phyloP scores from a whole-genome alignment of 2,797 vertebrate species.

The Lithobates sylvaticus region DNA sequence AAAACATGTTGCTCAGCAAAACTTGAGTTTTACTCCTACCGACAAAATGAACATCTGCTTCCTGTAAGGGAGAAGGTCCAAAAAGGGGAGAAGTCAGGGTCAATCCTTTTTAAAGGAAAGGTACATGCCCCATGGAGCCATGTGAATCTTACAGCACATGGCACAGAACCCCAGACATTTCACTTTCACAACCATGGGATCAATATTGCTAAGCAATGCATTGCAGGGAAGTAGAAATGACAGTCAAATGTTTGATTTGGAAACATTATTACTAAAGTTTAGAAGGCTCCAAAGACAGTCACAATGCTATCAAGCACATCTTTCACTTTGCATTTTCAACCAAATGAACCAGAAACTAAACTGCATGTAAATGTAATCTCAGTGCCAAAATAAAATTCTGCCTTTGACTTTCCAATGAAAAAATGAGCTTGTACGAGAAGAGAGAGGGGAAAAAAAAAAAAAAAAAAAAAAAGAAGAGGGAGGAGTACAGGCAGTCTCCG shows the following conservation, averaged over 20 bases:
- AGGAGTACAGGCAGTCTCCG: background rate
- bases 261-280: constrained; percentile 83
- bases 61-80: too few relatives aligned
- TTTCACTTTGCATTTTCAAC: constrained; percentile 70
- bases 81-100: too few relatives aligned
- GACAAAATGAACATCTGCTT: too few relatives aligned
- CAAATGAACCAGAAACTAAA: constrained; percentile 70
- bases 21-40: too few relatives aligned
- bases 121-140: too few relatives aligned
- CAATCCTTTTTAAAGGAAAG: too few relatives aligned
- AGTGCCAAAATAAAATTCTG: constrained; percentile 72
- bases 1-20: too few relatives aligned
- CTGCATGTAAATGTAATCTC: constrained; percentile 66
- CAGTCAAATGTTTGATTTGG: background rate
- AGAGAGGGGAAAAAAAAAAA: too few relatives aligned
- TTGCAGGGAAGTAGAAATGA: background rate
- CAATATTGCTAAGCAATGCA: background rate
- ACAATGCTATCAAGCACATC: constrained; percentile 72
- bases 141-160: too few relatives aligned
- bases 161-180: too few relatives aligned
- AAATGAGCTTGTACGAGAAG: background rate
- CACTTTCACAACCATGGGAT: too few relatives aligned
- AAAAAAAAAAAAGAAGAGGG: too few relatives aligned
- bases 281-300: constrained; percentile 75
- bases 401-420: constrained; percentile 40